Evolutionary conservation across 2,888 invertebrate species (phyloP).

Genomic region (Epinotia bilunana): DNA sequence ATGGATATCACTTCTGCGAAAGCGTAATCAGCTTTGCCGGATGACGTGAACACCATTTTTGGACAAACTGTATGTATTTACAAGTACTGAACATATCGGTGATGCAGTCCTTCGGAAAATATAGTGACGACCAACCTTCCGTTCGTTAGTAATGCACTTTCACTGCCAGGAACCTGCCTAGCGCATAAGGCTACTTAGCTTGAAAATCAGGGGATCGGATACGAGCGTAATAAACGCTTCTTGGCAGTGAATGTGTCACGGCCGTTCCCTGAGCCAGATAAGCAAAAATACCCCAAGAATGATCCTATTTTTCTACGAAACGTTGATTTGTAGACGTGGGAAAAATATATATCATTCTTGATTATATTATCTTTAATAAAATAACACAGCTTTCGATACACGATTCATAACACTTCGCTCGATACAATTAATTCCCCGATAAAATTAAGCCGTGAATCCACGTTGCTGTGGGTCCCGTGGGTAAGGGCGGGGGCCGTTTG

Average conservation of each 20-base stretch:
- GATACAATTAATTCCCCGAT: not conserved
- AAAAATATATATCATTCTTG: not conserved
- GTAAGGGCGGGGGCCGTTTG: too few relatives aligned
- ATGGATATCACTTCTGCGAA: conserved; percentile 23
- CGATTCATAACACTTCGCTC: not conserved
- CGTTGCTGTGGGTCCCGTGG: too few relatives aligned
- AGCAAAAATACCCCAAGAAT: too few relatives aligned
- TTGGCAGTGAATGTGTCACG: too few relatives aligned
- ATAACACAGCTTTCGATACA: not conserved
- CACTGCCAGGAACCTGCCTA: too few relatives aligned
- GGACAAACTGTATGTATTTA: not conserved
- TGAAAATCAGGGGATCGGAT: too few relatives aligned
- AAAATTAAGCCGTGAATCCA: too few relatives aligned
- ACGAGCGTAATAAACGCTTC: too few relatives aligned
- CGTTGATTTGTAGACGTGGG: not conserved
- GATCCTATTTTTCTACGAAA: too few relatives aligned
- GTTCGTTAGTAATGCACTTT: too few relatives aligned
- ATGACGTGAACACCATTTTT: not conserved
- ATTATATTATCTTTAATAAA: not conserved
- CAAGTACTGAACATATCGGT: not conserved
- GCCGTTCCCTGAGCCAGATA: too few relatives aligned
- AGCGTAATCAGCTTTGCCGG: not conserved
- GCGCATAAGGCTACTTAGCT: too few relatives aligned
- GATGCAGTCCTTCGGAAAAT: not conserved
- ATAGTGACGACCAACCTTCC: not conserved